A percentile compares a stretch with the other conserved stretches of the same genome.
These are phyloP conservation scores for Hippocampus kuda DNA, from an alignment of 2,797 vertebrate genomes.

Conservation along the genomic window DNA sequence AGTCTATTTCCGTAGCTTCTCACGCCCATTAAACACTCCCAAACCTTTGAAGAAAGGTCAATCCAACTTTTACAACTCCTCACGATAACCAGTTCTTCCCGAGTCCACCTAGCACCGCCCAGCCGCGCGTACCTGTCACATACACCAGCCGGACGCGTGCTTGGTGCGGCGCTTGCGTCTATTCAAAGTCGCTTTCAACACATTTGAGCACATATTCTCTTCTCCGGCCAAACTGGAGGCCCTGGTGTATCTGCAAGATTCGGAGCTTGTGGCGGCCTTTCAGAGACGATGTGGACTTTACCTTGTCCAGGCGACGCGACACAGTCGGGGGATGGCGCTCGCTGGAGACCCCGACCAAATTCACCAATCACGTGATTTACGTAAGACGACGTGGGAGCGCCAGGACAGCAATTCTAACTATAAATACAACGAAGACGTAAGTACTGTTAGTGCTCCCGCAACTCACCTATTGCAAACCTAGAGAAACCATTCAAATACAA, in stretches of 20 bases:
- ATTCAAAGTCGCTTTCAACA: neutral
- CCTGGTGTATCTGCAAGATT: slow-evolving; percentile 64
- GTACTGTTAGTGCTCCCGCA: neutral
- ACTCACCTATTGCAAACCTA: neutral
- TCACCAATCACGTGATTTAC: slow-evolving; percentile 10
- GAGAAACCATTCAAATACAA: neutral
- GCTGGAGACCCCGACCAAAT: neutral
- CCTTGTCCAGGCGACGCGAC: slow-evolving; percentile 20
- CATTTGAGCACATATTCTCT: slow-evolving; percentile 37
- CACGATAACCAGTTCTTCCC: neutral
- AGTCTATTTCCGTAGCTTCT: neutral
- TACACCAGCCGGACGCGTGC: neutral
- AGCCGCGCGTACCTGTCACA: neutral
- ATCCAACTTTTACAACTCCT: neutral
- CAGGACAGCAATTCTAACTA: slow-evolving; percentile 44
- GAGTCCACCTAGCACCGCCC: slow-evolving; percentile 1
- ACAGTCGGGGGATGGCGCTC: neutral
- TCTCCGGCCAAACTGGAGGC: slow-evolving; percentile 34
- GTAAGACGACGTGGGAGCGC: slow-evolving; percentile 7
- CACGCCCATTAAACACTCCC: neutral
- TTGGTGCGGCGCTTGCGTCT: neutral
- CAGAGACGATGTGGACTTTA: slow-evolving; percentile 81
- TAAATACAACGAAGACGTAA: slow-evolving; percentile 18
- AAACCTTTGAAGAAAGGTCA: neutral
- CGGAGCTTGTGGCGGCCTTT: slow-evolving; percentile 80